These are phyloP conservation scores for Leptopilina clavipes DNA, from an alignment of 1,140 invertebrate species.

Conservation along the genomic window DNA sequence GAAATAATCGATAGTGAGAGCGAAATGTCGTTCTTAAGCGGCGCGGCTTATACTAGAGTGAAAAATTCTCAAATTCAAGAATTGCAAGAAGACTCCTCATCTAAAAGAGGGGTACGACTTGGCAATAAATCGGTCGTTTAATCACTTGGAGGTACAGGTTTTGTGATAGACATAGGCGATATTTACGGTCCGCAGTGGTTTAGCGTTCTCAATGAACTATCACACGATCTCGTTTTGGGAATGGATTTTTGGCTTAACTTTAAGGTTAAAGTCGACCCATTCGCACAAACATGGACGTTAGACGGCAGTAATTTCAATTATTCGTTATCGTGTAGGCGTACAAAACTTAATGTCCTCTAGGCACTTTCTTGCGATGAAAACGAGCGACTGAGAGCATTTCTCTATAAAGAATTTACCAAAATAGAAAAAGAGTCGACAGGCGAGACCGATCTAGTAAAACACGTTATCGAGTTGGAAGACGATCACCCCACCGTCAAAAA, in stretches of 20 bases:
- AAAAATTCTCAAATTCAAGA: background rate
- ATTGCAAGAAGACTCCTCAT: background rate
- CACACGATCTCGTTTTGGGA: background rate
- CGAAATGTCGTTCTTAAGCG: background rate
- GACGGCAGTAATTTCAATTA: background rate
- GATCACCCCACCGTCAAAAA: background rate
- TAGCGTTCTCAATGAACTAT: background rate
- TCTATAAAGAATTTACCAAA: background rate
- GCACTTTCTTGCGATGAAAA: background rate
- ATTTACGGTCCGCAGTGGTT: conserved; percentile 30
- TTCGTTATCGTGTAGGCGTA: background rate
- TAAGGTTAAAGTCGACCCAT: background rate
- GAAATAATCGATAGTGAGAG: background rate
- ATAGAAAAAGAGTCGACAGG: background rate
- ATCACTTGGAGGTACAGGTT: background rate
- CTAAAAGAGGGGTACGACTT: background rate
- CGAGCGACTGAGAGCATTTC: background rate
- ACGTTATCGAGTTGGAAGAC: background rate
- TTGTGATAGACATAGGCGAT: conserved; percentile 26
- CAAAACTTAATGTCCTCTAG: background rate
- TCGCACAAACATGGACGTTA: background rate
- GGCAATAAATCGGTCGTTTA: conserved; percentile 12
- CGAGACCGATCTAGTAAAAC: background rate
- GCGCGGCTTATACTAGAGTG: background rate
- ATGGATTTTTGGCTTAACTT: conserved; percentile 35